A percentile compares a stretch with the other conserved stretches of the same genome.
Evolutionary conservation across 2,113 vertebrate genomes (phyloP).

Genomic region (Ammospiza caudacuta): DNA sequence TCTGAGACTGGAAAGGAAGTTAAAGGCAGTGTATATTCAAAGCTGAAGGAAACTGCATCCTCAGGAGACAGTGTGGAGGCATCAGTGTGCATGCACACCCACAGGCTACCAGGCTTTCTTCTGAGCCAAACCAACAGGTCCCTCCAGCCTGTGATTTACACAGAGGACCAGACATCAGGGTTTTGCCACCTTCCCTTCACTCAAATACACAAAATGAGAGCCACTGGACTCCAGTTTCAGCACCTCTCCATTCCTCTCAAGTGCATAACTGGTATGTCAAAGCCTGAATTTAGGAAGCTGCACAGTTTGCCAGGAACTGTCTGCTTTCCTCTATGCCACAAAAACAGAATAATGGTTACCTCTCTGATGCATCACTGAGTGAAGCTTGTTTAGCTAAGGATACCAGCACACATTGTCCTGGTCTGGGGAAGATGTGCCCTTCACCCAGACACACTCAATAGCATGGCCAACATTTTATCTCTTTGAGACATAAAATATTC

Average conservation of each 20-base stretch:
- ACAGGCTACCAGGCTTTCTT: background rate
- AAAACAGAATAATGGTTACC: background rate
- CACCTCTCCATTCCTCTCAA: background rate
- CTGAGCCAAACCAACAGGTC: background rate
- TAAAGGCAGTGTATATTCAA: background rate
- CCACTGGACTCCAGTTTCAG: background rate
- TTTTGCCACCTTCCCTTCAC: background rate
- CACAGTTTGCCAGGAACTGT: background rate
- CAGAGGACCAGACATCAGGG: background rate
- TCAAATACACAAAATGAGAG: background rate
- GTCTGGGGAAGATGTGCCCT: background rate
- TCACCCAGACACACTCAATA: background rate
- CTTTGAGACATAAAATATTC: background rate
- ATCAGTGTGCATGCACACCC: background rate
- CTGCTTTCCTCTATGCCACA: background rate
- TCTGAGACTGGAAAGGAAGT: background rate
- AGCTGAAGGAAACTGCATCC: background rate
- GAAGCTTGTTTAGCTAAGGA: background rate
- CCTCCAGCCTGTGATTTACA: background rate
- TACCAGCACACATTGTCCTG: background rate
- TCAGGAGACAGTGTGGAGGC: background rate
- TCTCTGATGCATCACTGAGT: background rate
- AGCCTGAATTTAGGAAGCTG: background rate
- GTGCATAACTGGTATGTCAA: background rate
- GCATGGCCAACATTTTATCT: background rate